A percentile compares a stretch with the other conserved stretches of the same genome.
These are phyloP conservation scores for Blastobasis lacticolella DNA, from an alignment of 2,888 invertebrate genomes.

Conservation along the genomic window DNA sequence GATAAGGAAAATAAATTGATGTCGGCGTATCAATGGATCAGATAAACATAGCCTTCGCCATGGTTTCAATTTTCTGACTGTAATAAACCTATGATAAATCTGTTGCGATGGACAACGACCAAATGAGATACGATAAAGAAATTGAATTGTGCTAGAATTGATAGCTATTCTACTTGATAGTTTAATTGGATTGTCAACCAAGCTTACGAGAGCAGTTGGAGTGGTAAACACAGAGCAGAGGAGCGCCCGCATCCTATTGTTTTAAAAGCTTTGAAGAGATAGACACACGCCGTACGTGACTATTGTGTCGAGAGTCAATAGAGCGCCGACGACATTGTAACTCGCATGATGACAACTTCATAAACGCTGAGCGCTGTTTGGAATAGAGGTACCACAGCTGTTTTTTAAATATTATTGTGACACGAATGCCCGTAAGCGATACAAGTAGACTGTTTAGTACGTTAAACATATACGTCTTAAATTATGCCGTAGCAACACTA, in stretches of 20 bases:
- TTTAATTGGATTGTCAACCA: constrained; percentile 44
- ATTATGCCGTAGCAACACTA: too few species aligned
- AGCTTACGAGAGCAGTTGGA: constrained; percentile 28
- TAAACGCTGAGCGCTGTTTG: too few species aligned
- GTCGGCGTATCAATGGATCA: constrained; percentile 6
- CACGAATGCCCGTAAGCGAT: too few species aligned
- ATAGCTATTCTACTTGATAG: constrained; percentile 33
- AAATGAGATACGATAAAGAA: constrained; percentile 1
- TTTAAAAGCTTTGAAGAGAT: constrained; percentile 41
- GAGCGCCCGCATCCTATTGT: constrained; percentile 57
- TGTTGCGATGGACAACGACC: neutral
- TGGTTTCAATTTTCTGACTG: constrained; percentile 14
- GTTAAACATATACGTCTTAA: too few species aligned
- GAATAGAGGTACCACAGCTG: too few species aligned
- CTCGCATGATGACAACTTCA: too few species aligned
- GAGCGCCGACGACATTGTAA: too few species aligned
- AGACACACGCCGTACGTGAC: constrained; percentile 1
- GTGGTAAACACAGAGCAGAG: constrained; percentile 30
- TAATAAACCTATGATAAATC: constrained; percentile 4
- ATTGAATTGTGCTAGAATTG: constrained; percentile 18
- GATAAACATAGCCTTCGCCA: constrained; percentile 5
- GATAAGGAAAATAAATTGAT: constrained; percentile 25
- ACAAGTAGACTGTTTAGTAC: too few species aligned
- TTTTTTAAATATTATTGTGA: too few species aligned
- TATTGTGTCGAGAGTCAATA: too few species aligned